These are phyloP conservation scores for Zygogramma bicolorata DNA, from an alignment of 2,888 invertebrate species.

Conservation along the genomic window DNA sequence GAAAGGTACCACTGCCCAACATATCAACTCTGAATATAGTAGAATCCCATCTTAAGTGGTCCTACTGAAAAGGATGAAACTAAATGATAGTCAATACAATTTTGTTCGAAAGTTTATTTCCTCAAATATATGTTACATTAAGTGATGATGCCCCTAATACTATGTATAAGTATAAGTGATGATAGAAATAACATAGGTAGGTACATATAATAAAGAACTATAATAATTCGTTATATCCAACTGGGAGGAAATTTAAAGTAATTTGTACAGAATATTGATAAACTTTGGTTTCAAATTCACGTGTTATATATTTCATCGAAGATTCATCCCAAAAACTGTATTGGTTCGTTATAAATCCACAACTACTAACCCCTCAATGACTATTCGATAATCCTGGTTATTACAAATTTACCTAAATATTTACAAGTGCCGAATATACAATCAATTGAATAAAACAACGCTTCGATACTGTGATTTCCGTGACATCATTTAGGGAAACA, in stretches of 20 bases:
- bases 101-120: constrained; percentile 51
- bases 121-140: constrained; percentile 52
- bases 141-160: constrained; percentile 49
- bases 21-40: too few relatives aligned
- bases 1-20: too few relatives aligned
- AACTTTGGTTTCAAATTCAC: constrained; percentile 53
- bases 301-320: constrained; percentile 34
- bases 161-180: constrained; percentile 6
- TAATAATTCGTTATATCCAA: constrained; percentile 55
- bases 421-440: neutral
- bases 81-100: too few relatives aligned
- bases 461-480: too few relatives aligned
- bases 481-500: too few relatives aligned
- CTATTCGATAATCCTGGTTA: neutral
- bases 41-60: too few relatives aligned
- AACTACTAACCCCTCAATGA: neutral
- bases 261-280: constrained; percentile 46
- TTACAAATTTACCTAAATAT: neutral
- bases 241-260: constrained; percentile 43
- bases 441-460: too few relatives aligned
- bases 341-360: neutral
- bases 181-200: neutral
- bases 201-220: constrained; percentile 34
- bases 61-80: too few relatives aligned
- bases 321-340: too few relatives aligned